A percentile compares a stretch with the other conserved stretches of the same genome.
Evolutionary conservation across 53 echinoderm and acorn worm genomes (phyloP).

Genomic region (Echinometra lucunter): DNA sequence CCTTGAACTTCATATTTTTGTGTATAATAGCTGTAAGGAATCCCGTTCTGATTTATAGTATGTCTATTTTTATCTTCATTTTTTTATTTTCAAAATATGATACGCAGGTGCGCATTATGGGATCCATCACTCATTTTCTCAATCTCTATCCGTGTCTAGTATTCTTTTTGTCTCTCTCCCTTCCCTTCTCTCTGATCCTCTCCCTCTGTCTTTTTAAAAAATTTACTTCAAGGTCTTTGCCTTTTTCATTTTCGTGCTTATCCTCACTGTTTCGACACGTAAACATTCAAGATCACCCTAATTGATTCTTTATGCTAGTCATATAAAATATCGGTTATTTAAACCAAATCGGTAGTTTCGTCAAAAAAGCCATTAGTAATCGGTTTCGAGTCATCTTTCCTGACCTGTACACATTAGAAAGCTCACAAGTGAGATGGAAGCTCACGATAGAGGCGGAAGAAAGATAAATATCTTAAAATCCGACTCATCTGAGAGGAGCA

Average conservation of each 20-base stretch:
- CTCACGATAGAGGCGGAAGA: conserved; percentile 5
- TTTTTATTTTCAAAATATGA: neutral
- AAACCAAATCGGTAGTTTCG: neutral
- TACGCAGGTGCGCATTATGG: neutral
- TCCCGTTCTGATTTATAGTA: neutral
- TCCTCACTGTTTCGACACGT: neutral
- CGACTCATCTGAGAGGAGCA: neutral
- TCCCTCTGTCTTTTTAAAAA: neutral
- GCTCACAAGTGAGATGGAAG: neutral
- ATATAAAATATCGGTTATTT: neutral
- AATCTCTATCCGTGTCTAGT: neutral
- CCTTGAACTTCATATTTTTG: neutral
- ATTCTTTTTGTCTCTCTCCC: neutral
- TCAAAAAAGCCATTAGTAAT: neutral
- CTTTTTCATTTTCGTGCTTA: neutral
- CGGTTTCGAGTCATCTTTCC: neutral
- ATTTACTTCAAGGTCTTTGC: neutral
- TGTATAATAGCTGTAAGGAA: neutral
- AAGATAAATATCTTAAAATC: neutral
- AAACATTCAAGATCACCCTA: conserved; percentile 5
- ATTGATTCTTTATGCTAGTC: neutral
- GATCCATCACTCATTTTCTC: neutral
- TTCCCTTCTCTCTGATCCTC: neutral
- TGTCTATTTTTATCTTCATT: neutral
- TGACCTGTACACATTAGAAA: neutral